A percentile compares a stretch with the other conserved stretches of the same genome.
Conservation (phyloP, 1,140 invertebrate species). For the Tetramorium simillimum region DNA sequence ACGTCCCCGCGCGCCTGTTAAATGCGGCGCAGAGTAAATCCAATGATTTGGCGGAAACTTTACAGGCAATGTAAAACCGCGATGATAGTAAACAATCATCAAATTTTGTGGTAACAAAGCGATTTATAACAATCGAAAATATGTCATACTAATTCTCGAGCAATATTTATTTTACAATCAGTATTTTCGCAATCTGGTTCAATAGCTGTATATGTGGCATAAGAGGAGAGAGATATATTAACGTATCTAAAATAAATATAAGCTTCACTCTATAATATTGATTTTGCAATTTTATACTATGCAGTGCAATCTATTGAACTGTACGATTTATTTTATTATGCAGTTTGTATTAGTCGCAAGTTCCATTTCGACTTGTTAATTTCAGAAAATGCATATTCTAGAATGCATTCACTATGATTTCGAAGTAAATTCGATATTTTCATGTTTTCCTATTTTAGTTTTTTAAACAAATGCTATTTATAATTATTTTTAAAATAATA, state of each 20-base stretch:
- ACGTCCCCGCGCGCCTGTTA: slow-evolving; percentile 4
- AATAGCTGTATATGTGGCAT: not conserved
- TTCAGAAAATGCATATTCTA: too few species aligned
- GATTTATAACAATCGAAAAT: slow-evolving; percentile 52
- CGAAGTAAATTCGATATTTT: not conserved
- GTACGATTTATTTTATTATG: not conserved
- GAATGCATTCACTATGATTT: not conserved
- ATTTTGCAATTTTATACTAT: not conserved
- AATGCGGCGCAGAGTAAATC: slow-evolving; percentile 19
- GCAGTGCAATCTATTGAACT: not conserved
- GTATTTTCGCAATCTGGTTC: slow-evolving; percentile 21
- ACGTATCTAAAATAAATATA: slow-evolving; percentile 15
- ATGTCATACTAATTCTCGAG: slow-evolving; percentile 56
- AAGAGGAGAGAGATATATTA: not conserved
- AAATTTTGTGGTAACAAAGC: slow-evolving; percentile 52
- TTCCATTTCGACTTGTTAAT: not conserved
- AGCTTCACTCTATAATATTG: not conserved
- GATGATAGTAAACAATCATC: slow-evolving; percentile 60
- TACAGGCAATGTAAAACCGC: slow-evolving; percentile 11
- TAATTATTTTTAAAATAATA: not conserved
- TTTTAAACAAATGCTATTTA: not conserved
- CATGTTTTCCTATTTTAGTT: not conserved
- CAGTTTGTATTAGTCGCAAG: not conserved
- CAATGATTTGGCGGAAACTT: slow-evolving; percentile 47
- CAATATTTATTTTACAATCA: not conserved